phyloP scores from a whole-genome alignment of 2,113 vertebrate species.

The Tachysurus vachellii region DNA sequence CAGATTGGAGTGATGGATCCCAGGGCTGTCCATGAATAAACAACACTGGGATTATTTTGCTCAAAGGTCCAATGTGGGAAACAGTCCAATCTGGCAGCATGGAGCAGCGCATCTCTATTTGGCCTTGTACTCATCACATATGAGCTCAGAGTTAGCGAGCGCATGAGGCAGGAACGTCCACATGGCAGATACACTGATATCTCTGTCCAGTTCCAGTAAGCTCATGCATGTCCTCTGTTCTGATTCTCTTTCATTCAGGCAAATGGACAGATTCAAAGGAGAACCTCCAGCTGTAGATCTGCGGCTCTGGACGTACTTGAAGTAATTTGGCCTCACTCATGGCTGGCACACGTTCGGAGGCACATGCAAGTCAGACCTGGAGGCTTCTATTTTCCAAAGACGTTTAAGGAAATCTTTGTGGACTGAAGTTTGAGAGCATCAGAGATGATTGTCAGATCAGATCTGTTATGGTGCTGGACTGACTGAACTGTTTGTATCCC shows the following conservation, averaged over 20 bases:
- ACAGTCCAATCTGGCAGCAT: constrained; percentile 14
- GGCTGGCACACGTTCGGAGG: constrained; percentile 82
- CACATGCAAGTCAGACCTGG: constrained; percentile 73
- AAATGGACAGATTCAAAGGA: constrained; percentile 77
- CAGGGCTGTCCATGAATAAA: neutral
- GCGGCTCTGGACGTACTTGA: constrained; percentile 76
- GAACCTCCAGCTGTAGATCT: constrained; percentile 73
- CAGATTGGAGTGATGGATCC: constrained; percentile 3
- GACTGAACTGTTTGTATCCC: constrained; percentile 76
- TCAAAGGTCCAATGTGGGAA: neutral
- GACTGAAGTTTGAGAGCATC: constrained; percentile 46
- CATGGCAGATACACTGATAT: constrained; percentile 39
- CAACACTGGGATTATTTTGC: neutral
- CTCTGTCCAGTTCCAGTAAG: neutral
- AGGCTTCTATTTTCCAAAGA: constrained; percentile 70
- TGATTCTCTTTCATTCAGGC: constrained; percentile 76
- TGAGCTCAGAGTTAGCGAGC: constrained; percentile 44
- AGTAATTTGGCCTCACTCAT: constrained; percentile 69
- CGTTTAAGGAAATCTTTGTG: constrained; percentile 63
- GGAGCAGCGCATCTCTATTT: constrained; percentile 6
- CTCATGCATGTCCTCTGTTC: constrained; percentile 24
- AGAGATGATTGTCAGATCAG: constrained; percentile 69
- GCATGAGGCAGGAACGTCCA: constrained; percentile 28
- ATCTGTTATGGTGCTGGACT: constrained; percentile 87
- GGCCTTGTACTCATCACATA: constrained; percentile 43